These are phyloP conservation scores for Drosophila quinaria DNA, from an alignment of 2,888 invertebrate genomes.

Conservation along the genomic window DNA sequence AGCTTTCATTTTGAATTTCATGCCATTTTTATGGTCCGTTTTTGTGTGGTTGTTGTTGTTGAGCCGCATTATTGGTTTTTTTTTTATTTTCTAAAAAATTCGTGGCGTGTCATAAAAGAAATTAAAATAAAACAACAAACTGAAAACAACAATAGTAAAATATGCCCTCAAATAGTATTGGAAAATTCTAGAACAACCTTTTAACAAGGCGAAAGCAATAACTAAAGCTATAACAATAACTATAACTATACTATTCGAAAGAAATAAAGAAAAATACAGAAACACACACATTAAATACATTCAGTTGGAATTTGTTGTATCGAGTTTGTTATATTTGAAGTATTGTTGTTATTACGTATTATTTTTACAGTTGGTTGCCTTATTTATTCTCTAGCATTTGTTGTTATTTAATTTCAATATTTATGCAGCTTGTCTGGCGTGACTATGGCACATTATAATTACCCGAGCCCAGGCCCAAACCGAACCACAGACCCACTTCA, in stretches of 20 bases:
- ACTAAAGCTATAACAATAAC: slow-evolving; percentile 1
- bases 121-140: slow-evolving; percentile 59
- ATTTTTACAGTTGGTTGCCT: slow-evolving; percentile 71
- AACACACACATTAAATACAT: slow-evolving; percentile 35
- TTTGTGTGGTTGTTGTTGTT: slow-evolving; percentile 37
- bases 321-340: slow-evolving; percentile 24
- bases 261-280: slow-evolving; percentile 8
- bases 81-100: slow-evolving; percentile 31
- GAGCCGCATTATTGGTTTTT: slow-evolving; percentile 75
- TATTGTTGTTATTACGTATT: slow-evolving; percentile 62
- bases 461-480: slow-evolving; percentile 35
- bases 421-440: slow-evolving; percentile 77
- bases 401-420: slow-evolving; percentile 76
- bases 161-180: not conserved
- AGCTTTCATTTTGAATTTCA: slow-evolving; percentile 76
- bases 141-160: slow-evolving; percentile 16
- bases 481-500: slow-evolving; percentile 17
- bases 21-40: slow-evolving; percentile 71
- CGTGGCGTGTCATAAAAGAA: slow-evolving; percentile 60
- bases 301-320: slow-evolving; percentile 52
- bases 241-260: not conserved
- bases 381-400: slow-evolving; percentile 65
- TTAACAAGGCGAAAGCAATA: slow-evolving; percentile 6
- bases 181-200: slow-evolving; percentile 2
- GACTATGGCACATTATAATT: slow-evolving; percentile 73